Base-by-base conservation (phyloP, 2,113 vertebrate genomes). In the Cheilinus undulatus region DNA sequence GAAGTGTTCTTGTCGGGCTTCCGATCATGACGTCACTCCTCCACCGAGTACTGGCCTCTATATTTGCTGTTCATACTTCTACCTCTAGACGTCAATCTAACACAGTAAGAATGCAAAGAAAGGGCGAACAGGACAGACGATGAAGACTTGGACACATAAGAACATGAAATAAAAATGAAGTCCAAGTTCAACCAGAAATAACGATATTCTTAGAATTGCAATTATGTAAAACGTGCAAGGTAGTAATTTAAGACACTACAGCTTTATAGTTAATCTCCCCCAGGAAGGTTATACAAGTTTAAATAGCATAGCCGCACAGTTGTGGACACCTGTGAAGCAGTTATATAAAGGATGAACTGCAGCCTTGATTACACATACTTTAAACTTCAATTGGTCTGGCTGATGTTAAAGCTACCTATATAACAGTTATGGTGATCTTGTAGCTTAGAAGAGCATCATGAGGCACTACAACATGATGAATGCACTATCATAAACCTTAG, bases 51-150 rank as follows among this genome's bases (percentile, higher is more conserved):
- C 2, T 6, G 9, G 12, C 5, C 19, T 34, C 11, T 15, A 5
- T 6, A 3, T 0, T 0, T 65, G 48, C 24, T 7, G 48, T 80
- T 69, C 7, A 9, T 7, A 0, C 0, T 4, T 67, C 0, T 45
- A 30, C 80, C 83, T 61, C 53, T 17, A 80, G 86, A 54, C 78
- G 87, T 75, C 84, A 10, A 34, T 40, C 52, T 19, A 24, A 51
- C 49, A 79, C 68, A 67, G 49, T 20, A 13, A 26, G 7, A 17
- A 15, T 7, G 8, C 0, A 13, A 14, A 40, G 19, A 8, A 20
- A 10, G 19, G n/a, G 11, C 3, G 34, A 13, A 6, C 15, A 34
- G 10, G 32, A 10, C 32, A 34, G 32, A 2, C 11, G 32, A 7
- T 11, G 8, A 3, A 9, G 2, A 32, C 3, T 5, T 56, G n/a